These are phyloP conservation scores for Passer montanus DNA, from an alignment of 2,113 vertebrate genomes.

Conservation along the genomic window DNA sequence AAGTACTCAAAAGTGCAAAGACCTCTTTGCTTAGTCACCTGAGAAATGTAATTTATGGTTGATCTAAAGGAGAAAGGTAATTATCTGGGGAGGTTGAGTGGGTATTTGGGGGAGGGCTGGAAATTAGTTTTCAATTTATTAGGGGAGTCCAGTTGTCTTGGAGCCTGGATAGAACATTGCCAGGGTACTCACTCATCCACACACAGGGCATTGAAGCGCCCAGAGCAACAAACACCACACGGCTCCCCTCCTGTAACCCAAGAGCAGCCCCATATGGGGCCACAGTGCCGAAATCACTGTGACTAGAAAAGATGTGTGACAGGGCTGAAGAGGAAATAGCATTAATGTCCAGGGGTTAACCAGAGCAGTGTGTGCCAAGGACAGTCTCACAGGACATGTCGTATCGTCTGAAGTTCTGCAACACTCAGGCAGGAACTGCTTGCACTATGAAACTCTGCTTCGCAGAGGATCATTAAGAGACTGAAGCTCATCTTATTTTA, in stretches of 20 bases:
- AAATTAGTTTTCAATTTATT: background rate
- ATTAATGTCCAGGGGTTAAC: too few species aligned
- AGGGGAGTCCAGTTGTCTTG: background rate
- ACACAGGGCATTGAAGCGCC: fast-evolving
- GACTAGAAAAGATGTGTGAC: background rate
- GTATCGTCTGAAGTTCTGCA: background rate
- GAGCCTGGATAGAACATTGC: background rate
- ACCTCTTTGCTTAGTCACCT: background rate
- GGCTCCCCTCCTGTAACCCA: background rate
- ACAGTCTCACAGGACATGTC: fast-evolving
- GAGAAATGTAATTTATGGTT: background rate
- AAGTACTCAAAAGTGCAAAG: background rate
- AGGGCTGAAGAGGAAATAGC: background rate
- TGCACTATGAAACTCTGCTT: background rate
- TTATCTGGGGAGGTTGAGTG: fast-evolving
- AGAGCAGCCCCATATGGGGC: background rate
- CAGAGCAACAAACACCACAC: background rate
- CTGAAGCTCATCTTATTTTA: background rate
- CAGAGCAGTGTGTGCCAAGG: background rate
- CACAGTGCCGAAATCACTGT: background rate
- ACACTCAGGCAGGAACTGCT: background rate
- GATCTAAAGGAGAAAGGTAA: background rate
- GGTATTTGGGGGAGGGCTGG: background rate
- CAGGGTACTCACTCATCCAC: background rate
- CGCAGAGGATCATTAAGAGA: background rate